These are phyloP conservation scores for Synaphobranchus kaupii DNA, from an alignment of 2,797 vertebrate genomes.

Conservation along the genomic window DNA sequence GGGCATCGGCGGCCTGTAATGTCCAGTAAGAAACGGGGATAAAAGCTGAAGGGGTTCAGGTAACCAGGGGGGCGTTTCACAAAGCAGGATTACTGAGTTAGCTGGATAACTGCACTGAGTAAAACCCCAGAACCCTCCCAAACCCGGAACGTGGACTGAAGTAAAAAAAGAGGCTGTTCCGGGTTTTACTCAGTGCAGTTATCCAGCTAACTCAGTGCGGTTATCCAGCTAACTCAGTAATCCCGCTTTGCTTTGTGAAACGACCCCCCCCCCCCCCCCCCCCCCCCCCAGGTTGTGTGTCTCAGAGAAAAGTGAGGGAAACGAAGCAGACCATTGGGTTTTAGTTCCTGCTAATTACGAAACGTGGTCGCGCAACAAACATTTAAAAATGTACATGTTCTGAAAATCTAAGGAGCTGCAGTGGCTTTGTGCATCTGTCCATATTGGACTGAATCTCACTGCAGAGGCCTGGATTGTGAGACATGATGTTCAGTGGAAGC, in stretches of 20 bases:
- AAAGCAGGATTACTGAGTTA: no score
- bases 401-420: background rate
- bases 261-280: no score
- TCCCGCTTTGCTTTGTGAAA: no score
- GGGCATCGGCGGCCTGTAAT: background rate
- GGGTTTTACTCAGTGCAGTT: no score
- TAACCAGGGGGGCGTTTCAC: background rate
- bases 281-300: background rate
- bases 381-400: background rate
- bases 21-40: background rate
- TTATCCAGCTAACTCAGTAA: no score
- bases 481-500: background rate
- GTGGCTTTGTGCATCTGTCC: no score
- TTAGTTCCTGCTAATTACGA: background rate
- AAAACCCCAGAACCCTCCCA: no score
- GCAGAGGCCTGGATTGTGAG: background rate
- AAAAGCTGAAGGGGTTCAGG: background rate
- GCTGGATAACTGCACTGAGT: no score
- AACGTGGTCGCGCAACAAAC: no score
- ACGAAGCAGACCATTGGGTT: background rate
- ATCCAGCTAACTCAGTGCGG: no score
- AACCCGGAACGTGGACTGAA: no score
- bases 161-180: no score
- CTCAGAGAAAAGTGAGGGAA: background rate
- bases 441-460: background rate